Percentiles rank a stretch among this genome's conserved stretches.
Evolutionary conservation across 2,888 invertebrate genomes (phyloP).

Genomic region (Acleris literana): DNA sequence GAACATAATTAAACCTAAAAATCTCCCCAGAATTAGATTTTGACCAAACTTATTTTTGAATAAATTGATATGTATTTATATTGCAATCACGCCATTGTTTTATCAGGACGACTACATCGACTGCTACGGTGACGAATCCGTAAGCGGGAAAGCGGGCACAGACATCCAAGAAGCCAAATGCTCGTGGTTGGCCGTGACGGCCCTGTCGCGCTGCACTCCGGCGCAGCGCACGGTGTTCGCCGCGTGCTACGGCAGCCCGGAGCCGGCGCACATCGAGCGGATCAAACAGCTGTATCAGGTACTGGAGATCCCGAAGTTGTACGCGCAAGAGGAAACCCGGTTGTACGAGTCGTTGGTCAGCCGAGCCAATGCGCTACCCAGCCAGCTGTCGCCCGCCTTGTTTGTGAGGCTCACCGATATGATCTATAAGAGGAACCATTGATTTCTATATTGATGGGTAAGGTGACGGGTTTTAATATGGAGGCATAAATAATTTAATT

Average conservation of each 20-base stretch:
- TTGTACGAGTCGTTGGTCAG: constrained; percentile 87
- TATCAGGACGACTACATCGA: constrained; percentile 92
- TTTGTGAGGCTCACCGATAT: constrained; percentile 90
- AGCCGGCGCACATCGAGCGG: constrained; percentile 84
- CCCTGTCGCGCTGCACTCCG: constrained; percentile 87
- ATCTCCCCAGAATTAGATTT: too few relatives aligned
- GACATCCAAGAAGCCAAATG: constrained; percentile 91
- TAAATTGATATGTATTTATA: too few relatives aligned
- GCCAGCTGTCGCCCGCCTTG: constrained; percentile 88
- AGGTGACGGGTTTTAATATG: too few relatives aligned
- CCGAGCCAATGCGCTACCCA: constrained; percentile 88
- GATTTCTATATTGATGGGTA: not conserved
- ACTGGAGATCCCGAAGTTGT: constrained; percentile 86
- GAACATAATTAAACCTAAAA: too few relatives aligned
- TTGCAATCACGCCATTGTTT: not conserved
- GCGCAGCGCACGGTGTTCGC: constrained; percentile 86
- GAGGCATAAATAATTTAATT: too few relatives aligned
- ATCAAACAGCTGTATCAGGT: constrained; percentile 77
- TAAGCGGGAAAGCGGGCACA: constrained; percentile 55
- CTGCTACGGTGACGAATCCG: constrained; percentile 88
- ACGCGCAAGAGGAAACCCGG: constrained; percentile 88
- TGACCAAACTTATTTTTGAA: too few relatives aligned
- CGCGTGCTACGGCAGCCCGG: constrained; percentile 88
- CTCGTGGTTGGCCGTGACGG: constrained; percentile 93
- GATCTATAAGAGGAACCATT: constrained; percentile 81